Conservation (phyloP, 2,113 vertebrate species). For the Pseudolaguvia tuberculata region DNA sequence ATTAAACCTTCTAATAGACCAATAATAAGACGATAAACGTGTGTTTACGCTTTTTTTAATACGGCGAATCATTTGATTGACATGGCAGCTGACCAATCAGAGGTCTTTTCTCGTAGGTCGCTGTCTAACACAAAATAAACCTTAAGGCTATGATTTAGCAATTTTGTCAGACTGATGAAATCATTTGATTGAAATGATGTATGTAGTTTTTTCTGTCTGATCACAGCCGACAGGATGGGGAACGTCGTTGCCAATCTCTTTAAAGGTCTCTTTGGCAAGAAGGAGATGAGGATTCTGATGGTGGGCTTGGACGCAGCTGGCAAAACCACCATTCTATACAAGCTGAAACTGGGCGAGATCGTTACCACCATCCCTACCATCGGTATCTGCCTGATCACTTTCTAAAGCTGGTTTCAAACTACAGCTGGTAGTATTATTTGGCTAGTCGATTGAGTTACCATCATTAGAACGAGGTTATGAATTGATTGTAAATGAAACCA, state of each 20-base stretch:
- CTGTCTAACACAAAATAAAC: too few species aligned
- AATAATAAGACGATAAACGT: too few species aligned
- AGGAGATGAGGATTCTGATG: conserved; percentile 86
- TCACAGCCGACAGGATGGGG: conserved; percentile 73
- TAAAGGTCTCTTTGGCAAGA: conserved; percentile 79
- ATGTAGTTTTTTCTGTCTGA: not conserved
- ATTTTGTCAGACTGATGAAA: too few species aligned
- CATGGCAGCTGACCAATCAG: not conserved
- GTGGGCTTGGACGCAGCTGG: conserved; percentile 82
- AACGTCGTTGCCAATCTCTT: conserved; percentile 74
- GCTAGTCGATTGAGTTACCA: not conserved
- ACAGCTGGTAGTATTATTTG: not conserved
- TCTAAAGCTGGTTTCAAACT: not conserved
- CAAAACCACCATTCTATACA: conserved; percentile 88
- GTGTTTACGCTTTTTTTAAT: not conserved
- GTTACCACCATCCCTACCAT: conserved; percentile 83
- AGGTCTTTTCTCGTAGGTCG: not conserved
- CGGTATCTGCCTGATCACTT: conserved; percentile 58
- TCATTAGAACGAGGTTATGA: too few species aligned
- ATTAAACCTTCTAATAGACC: not conserved
- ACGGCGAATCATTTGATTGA: not conserved
- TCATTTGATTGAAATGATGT: too few species aligned
- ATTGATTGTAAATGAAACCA: too few species aligned
- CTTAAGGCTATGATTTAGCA: not conserved
- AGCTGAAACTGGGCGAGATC: conserved; percentile 80